Evolutionary conservation across 1,140 invertebrate genomes (phyloP).

Genomic region (Proctacanthus coquilletti): DNA sequence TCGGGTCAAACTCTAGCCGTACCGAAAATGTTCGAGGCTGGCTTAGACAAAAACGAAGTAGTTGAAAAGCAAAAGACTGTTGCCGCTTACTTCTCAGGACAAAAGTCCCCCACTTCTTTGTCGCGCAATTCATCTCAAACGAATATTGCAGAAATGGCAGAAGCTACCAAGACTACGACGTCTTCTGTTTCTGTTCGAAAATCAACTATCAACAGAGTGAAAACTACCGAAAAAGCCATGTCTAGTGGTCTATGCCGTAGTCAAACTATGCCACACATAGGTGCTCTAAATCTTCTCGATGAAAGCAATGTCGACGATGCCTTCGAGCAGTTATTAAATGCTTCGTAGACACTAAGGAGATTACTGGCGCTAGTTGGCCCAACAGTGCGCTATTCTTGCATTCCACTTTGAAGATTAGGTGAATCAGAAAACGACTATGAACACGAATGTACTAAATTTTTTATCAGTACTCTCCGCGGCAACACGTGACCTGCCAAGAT

Average conservation of each 20-base stretch:
- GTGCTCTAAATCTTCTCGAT: conserved; percentile 45
- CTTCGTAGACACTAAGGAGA: conserved; percentile 2
- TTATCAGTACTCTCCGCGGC: no score
- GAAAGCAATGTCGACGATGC: conserved; percentile 57
- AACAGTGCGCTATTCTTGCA: no score
- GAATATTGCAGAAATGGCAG: conserved; percentile 11
- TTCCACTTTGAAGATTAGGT: no score
- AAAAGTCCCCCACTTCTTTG: conserved; percentile 22
- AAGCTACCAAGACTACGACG: conserved; percentile 13
- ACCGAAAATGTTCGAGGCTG: conserved; percentile 63
- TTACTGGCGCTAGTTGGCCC: background rate
- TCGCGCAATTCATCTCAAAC: conserved; percentile 13
- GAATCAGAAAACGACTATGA: no score
- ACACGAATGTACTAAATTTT: no score
- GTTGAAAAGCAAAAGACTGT: conserved; percentile 60
- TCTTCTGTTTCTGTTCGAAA: conserved; percentile 27
- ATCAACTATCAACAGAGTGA: conserved; percentile 31
- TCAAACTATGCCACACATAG: conserved; percentile 55
- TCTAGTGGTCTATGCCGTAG: conserved; percentile 41
- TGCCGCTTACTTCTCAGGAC: conserved; percentile 55
- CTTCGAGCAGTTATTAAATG: conserved; percentile 45
- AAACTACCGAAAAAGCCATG: conserved; percentile 34
- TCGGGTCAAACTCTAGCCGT: conserved; percentile 52
- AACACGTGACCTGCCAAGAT: no score
- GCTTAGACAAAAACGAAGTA: conserved; percentile 52